Conservation (phyloP, 2,888 invertebrate genomes). For the Rotaria magnacalcarata region DNA sequence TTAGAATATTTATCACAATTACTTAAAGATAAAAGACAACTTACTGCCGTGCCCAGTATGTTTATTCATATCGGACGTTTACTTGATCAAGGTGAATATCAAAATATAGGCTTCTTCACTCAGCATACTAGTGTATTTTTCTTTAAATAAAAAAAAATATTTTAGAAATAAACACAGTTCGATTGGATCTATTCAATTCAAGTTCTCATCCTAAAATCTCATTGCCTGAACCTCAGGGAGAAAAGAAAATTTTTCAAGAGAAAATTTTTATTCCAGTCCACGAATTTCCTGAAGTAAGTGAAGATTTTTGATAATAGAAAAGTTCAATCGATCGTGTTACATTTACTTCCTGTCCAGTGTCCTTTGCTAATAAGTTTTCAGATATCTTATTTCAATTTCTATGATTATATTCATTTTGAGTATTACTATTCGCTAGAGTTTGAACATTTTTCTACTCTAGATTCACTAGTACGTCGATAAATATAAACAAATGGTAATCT, state of each 20-base stretch:
- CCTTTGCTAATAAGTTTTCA: no score
- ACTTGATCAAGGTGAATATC: constrained; percentile 87
- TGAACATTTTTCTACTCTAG: not conserved
- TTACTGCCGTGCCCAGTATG: constrained; percentile 97
- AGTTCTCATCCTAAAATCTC: not conserved
- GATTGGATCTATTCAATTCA: not conserved
- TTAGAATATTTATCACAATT: constrained; percentile 98
- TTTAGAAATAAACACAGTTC: constrained; percentile 38
- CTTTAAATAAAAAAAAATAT: not conserved
- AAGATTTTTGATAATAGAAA: not conserved
- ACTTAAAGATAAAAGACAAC: constrained; percentile 99
- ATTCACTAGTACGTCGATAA: not conserved
- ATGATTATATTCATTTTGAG: not conserved
- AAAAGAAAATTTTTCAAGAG: constrained; percentile 27
- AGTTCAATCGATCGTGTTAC: no score
- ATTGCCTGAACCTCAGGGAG: constrained; percentile 34
- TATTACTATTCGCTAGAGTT: not conserved
- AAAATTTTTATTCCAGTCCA: constrained; percentile 38
- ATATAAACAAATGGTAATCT: not conserved
- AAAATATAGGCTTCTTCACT: not conserved
- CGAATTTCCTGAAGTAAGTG: constrained; percentile 39
- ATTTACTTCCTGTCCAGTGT: no score
- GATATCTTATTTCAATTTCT: no score
- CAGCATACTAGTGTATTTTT: not conserved
- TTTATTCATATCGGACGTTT: constrained; percentile 98